These are phyloP conservation scores for Drosophila monieri DNA, from an alignment of 2,888 invertebrate species.

Conservation along the genomic window DNA sequence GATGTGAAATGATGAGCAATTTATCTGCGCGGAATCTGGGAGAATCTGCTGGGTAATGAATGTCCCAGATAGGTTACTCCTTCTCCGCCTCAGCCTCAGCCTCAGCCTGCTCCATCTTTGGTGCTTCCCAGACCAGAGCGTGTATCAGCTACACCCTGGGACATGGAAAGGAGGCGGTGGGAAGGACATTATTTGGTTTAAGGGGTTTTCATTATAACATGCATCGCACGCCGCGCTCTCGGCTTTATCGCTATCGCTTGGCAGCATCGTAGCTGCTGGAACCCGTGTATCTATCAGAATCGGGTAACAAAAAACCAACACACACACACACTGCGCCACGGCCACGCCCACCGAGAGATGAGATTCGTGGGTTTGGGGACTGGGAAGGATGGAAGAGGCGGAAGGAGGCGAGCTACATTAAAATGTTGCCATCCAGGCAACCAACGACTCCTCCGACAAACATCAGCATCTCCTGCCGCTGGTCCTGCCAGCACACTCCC, in stretches of 20 bases:
- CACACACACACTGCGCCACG: constrained; percentile 37
- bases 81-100: not conserved
- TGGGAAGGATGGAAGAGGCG: not conserved
- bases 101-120: not conserved
- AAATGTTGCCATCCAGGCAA: constrained; percentile 63
- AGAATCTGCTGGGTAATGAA: constrained; percentile 74
- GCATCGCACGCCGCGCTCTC: constrained; percentile 71
- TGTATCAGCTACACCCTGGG: constrained; percentile 6
- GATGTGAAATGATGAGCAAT: constrained; percentile 75
- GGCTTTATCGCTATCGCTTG: constrained; percentile 70
- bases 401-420: constrained; percentile 61
- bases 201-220: constrained; percentile 77
- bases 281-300: constrained; percentile 69
- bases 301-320: constrained; percentile 47
- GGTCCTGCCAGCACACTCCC: not conserved
- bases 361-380: constrained; percentile 58
- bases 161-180: constrained; percentile 2
- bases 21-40: constrained; percentile 69
- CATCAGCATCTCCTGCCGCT: constrained; percentile 18
- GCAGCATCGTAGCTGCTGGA: constrained; percentile 48
- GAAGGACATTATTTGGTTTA: constrained; percentile 72
- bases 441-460: constrained; percentile 6
- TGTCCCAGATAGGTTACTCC: constrained; percentile 51
- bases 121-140: constrained; percentile 4
- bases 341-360: constrained; percentile 47